Conservation (phyloP, 2,888 invertebrate species). For the Agonopterix arenella region DNA sequence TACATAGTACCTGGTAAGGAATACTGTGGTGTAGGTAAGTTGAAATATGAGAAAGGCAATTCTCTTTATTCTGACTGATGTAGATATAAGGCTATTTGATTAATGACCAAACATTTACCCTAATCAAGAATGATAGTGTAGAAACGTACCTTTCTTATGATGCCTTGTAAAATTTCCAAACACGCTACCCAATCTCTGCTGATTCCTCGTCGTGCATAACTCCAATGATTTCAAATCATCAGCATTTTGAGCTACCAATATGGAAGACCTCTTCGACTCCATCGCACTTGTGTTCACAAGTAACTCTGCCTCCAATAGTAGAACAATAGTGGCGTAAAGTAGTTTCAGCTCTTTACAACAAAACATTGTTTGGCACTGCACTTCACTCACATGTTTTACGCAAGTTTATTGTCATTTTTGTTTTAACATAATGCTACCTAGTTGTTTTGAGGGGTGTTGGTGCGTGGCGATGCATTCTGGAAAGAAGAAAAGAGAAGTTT, state of each 20-base stretch:
- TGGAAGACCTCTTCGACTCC: conserved; percentile 66
- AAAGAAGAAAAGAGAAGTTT: conserved; percentile 27
- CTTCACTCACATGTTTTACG: conserved; percentile 42
- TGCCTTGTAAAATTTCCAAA: conserved; percentile 69
- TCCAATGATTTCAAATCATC: conserved; percentile 64
- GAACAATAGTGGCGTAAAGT: conserved; percentile 63
- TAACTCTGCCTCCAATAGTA: conserved; percentile 62
- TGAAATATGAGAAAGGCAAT: too few species aligned
- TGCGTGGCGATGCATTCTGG: conserved; percentile 40
- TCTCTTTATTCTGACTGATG: too few species aligned
- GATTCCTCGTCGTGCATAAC: conserved; percentile 59
- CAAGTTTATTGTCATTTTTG: conserved; percentile 70
- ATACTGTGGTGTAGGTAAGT: too few species aligned
- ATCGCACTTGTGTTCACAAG: conserved; percentile 62
- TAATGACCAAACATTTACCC: too few species aligned
- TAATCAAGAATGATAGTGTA: too few species aligned
- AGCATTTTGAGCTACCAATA: conserved; percentile 53
- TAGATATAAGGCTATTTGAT: too few species aligned
- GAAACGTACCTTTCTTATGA: conserved; percentile 60
- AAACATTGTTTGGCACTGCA: conserved; percentile 71
- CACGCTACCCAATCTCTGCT: conserved; percentile 64
- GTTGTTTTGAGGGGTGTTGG: conserved; percentile 15
- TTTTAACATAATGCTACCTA: conserved; percentile 38
- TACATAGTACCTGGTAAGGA: too few species aligned
- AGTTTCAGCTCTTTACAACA: conserved; percentile 68